Base-by-base conservation (phyloP, 2,888 invertebrate species). In the Protodeltote pygarga region DNA sequence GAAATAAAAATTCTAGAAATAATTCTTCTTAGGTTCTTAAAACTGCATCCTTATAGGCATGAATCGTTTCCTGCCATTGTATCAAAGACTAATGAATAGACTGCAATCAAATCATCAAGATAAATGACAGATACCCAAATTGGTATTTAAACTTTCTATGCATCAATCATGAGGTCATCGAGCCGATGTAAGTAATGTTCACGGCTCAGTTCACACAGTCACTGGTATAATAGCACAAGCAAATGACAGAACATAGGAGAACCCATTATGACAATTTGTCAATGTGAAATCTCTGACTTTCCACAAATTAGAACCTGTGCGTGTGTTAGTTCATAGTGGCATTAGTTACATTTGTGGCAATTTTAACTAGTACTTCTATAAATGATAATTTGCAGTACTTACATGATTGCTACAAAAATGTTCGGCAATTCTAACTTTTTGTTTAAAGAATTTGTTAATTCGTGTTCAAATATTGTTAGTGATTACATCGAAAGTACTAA, bases 131-230 rank as follows among this genome's bases (percentile, higher is more conserved):
- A 74, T 73, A 77, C 68, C 62, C 68, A 66, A 80, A 79, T 79
- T 72, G 71, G 71, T 74, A 74, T 77, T 70, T 69, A 74, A 68
- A 82, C 89, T 90, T 90, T 90, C 89, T 86, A 88, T 69, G 66
- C 83, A 87, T 89, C 85, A 81, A 87, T 89, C 87, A 87, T 67
- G 61, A 65, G 77, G 68, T 78, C 71, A 68, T 71, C 57, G 61
- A 65, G 65, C 65, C 65, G 63, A 68, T 57, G 53, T 77, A 72
- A 75, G 74, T 77, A 77, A 74, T 75, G 82, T 85, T 81, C 79
- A 80, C 74, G 81, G 75, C 74, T 82, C 77, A 81, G 76, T 84
- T 83, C 87, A 85, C 83, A 84, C 74, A 62, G 69, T 58, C 77
- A 73, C 67, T 67, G 59, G 78, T 79, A 79, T 81, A 80, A 81